These are phyloP conservation scores for Pseudorasbora parva DNA, from an alignment of 2,113 vertebrate genomes.

Conservation along the genomic window DNA sequence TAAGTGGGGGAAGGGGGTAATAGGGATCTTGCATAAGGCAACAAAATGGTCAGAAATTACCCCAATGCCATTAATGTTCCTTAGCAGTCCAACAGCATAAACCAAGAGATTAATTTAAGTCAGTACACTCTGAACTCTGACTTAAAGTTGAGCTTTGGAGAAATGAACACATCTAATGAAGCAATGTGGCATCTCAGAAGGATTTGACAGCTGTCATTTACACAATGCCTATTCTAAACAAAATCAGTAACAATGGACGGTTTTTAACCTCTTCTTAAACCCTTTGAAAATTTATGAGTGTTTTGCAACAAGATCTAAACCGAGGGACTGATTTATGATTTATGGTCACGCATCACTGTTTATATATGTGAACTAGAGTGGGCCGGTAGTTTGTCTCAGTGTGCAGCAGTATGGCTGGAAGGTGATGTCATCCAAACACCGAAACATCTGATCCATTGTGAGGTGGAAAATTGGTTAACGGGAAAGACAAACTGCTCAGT, in stretches of 20 bases:
- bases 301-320: slow-evolving; percentile 55
- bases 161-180: slow-evolving; percentile 34
- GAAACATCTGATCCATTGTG: slow-evolving; percentile 37
- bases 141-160: slow-evolving; percentile 14
- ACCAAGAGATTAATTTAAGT: slow-evolving; percentile 18
- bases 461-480: slow-evolving; percentile 7
- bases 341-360: slow-evolving; percentile 55
- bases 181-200: slow-evolving; percentile 33
- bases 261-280: slow-evolving; percentile 28
- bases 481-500: not conserved
- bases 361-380: slow-evolving; percentile 52
- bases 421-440: slow-evolving; percentile 50
- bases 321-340: slow-evolving; percentile 47
- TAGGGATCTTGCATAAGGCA: too few relatives aligned
- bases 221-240: slow-evolving; percentile 30
- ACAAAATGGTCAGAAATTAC: too few relatives aligned
- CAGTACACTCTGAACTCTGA: not conserved
- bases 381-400: slow-evolving; percentile 31
- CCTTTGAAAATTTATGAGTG: slow-evolving; percentile 51
- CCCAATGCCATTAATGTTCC: not conserved
- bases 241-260: slow-evolving; percentile 20
- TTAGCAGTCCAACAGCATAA: not conserved
- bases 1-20: too few relatives aligned
- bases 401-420: slow-evolving; percentile 25
- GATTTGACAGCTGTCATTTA: slow-evolving; percentile 24